Evolutionary conservation across 2,113 vertebrate species (phyloP), one percentile per base, ranked within the genome.

Genomic region (Sterna hirundo): DNA sequence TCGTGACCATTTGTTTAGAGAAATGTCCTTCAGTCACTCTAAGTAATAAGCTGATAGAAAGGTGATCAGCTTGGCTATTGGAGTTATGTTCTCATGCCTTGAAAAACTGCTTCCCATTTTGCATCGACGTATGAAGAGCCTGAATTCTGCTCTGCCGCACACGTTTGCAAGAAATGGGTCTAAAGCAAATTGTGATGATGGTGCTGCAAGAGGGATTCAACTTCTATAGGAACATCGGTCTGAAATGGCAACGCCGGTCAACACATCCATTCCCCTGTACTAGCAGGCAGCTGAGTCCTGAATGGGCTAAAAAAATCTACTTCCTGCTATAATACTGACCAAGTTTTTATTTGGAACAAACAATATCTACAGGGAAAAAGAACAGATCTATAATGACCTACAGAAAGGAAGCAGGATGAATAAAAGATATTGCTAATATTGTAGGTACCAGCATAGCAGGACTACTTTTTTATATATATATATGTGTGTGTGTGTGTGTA

Each of bases 21-120:
- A 95, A 93, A 55, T 61, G 47, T 92, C 91, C 81, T 86, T 83
- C 44, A 36, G 20, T 65, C 44, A 86, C n/a, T 52, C 49, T 81
- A 72, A 83, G 87, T 70, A 95, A 95, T 85, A 96, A 95, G 40
- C 71, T 60, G 9, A 81, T 49, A 90, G 74, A 96, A 96, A 95
- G 54, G 32, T 68, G 95, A 91, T 93, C 85, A 90, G 32, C 51
- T 66, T 61, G n/a, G 69, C 18, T 90, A 36, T 58, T 51, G 47
- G 36, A 79, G 69, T 95, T 95, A 68, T 6, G 47, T 64, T 81
- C 68, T 32, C 26, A 18, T 27, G 38, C n/a, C 72, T 83, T 68
- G 36, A 85, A 79, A 89, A 87, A 54, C 11, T 11, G 8, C 46
- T 51, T 88, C n/a, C 6, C 23, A 11, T 38, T 86, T 86, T 82